These are phyloP conservation scores for Chrysaora quinquecirrha DNA, from an alignment of 30 jellyfish, hydroid and myxozoan genomes.

Conservation along the genomic window DNA sequence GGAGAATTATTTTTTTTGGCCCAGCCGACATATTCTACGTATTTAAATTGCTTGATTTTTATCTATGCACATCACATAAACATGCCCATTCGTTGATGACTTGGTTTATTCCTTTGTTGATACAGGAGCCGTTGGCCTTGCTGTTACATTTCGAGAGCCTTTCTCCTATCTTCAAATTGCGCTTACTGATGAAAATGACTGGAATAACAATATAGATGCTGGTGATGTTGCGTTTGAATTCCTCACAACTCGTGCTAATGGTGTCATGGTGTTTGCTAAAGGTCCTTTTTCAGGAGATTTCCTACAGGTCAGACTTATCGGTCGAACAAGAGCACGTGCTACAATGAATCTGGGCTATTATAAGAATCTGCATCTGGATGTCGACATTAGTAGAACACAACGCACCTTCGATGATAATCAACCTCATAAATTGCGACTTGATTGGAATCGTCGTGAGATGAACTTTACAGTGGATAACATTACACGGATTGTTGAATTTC, in stretches of 20 bases:
- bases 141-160: constrained; percentile 94
- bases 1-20: no score
- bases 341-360: constrained; percentile 78
- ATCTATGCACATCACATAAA: no score
- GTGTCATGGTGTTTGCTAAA: constrained; percentile 76
- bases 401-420: constrained; percentile 88
- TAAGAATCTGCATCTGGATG: constrained; percentile 77
- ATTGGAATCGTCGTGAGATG: constrained; percentile 83
- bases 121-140: constrained; percentile 82
- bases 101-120: no score
- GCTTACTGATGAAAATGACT: constrained; percentile 79
- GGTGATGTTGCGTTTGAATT: constrained; percentile 86
- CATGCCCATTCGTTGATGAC: no score
- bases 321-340: constrained; percentile 86
- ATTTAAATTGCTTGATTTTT: no score
- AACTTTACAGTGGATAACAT: constrained; percentile 87
- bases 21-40: no score
- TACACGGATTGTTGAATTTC: constrained; percentile 87
- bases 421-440: constrained; percentile 78
- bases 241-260: constrained; percentile 79
- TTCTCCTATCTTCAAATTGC: constrained; percentile 87
- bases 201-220: constrained; percentile 80
- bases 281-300: constrained; percentile 97
- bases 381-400: constrained; percentile 73
- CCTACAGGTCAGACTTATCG: constrained; percentile 66